Evolutionary conservation across 2,888 invertebrate genomes (phyloP).

Genomic region (Zygogramma bicolorata): DNA sequence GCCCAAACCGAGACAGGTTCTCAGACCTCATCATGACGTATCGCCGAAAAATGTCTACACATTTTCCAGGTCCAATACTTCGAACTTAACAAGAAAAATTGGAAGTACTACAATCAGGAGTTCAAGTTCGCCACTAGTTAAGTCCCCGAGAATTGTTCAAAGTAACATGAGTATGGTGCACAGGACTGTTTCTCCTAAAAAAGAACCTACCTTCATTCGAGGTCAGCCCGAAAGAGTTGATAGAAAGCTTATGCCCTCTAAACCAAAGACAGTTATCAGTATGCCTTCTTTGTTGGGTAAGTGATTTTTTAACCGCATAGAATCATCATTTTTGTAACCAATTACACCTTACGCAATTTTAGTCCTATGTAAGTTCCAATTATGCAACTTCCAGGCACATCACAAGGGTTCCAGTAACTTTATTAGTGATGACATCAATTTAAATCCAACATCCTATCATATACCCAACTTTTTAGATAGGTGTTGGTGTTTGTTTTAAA

Average conservation of each 20-base stretch:
- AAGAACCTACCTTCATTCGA: conserved; percentile 29
- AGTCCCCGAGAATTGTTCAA: conserved; percentile 34
- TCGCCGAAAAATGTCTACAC: conserved; percentile 46
- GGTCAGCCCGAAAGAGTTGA: conserved; percentile 38
- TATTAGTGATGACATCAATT: too few species aligned
- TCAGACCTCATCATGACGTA: conserved; percentile 34
- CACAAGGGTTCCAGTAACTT: too few species aligned
- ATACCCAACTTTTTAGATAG: too few species aligned
- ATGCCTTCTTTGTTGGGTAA: conserved; percentile 60
- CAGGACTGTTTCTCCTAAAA: conserved; percentile 25
- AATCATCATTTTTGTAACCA: too few species aligned
- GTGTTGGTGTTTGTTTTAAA: too few species aligned
- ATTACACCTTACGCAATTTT: too few species aligned
- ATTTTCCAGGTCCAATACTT: conserved; percentile 31
- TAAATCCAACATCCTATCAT: too few species aligned
- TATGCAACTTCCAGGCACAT: too few species aligned
- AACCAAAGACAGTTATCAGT: conserved; percentile 57
- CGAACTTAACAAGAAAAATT: conserved; percentile 50
- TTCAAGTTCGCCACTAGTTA: neutral
- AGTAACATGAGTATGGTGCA: conserved; percentile 29
- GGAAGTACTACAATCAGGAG: conserved; percentile 55
- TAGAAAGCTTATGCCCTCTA: conserved; percentile 28
- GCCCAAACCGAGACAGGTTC: conserved; percentile 46
- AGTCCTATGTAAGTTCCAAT: too few species aligned
- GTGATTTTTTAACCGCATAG: too few species aligned